A percentile compares a stretch with the other conserved stretches of the same genome.
Evolutionary conservation across 2,888 invertebrate genomes (phyloP).

Genomic region (Scaptomyza flava): DNA sequence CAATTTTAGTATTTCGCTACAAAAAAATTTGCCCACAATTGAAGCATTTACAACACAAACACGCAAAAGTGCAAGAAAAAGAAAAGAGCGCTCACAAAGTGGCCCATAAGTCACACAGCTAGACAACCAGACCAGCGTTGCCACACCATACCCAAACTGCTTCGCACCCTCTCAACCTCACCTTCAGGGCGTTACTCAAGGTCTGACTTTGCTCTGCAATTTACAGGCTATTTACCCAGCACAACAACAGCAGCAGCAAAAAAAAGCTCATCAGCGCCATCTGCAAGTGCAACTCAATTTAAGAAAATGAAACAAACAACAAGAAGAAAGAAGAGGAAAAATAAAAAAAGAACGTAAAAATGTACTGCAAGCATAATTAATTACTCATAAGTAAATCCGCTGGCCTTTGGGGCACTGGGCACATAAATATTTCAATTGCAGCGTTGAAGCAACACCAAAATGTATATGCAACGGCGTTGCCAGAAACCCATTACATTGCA

Average conservation of each 20-base stretch:
- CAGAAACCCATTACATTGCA: slow-evolving; percentile 14
- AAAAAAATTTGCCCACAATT: slow-evolving; percentile 25
- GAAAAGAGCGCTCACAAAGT: slow-evolving; percentile 25
- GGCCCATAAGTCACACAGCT: slow-evolving; percentile 54
- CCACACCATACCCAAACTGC: background rate
- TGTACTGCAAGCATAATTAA: slow-evolving; percentile 72
- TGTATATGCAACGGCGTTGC: slow-evolving; percentile 31
- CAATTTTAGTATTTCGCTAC: slow-evolving; percentile 41
- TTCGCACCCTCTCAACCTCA: background rate
- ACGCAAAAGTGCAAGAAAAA: slow-evolving; percentile 6
- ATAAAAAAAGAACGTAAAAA: slow-evolving; percentile 13
- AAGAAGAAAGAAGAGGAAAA: slow-evolving; percentile 19
- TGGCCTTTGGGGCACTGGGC: slow-evolving; percentile 54
- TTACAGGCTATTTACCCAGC: slow-evolving; percentile 35
- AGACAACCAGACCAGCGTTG: slow-evolving; percentile 2
- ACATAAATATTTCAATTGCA: slow-evolving; percentile 69
- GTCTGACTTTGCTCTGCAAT: slow-evolving; percentile 37
- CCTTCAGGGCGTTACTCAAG: slow-evolving; percentile 32
- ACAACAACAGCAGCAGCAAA: background rate
- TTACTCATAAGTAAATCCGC: slow-evolving; percentile 73
- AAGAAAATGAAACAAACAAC: slow-evolving; percentile 6
- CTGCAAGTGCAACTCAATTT: slow-evolving; percentile 55
- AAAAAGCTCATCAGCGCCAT: slow-evolving; percentile 26
- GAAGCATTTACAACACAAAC: slow-evolving; percentile 42
- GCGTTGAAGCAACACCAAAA: slow-evolving; percentile 25